phyloP scores from a whole-genome alignment of 2,888 invertebrate genomes.

The Empis stercorea region DNA sequence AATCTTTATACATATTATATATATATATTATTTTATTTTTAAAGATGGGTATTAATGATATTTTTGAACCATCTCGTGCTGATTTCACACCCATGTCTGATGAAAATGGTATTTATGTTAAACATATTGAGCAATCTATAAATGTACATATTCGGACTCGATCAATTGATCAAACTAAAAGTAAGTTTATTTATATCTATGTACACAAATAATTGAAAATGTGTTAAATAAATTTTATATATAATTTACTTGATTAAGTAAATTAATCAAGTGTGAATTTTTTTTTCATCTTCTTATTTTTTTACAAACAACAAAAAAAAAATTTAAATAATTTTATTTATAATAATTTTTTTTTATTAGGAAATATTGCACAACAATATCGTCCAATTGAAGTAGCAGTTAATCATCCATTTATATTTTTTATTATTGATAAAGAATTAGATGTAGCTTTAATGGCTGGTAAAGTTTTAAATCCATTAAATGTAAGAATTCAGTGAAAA shows the following conservation, averaged over 20 bases:
- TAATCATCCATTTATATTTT: constrained; percentile 73
- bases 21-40: constrained; percentile 19
- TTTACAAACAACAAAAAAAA: too few relatives aligned
- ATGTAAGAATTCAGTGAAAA: constrained; percentile 59
- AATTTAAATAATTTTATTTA: constrained; percentile 7
- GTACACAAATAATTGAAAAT: constrained; percentile 20
- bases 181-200: too few relatives aligned
- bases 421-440: constrained; percentile 69
- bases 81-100: constrained; percentile 70
- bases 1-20: background rate
- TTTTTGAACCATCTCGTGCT: constrained; percentile 67
- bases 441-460: constrained; percentile 71
- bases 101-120: constrained; percentile 63
- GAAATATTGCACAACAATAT: constrained; percentile 29
- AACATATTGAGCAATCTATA: constrained; percentile 73
- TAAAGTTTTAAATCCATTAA: constrained; percentile 69
- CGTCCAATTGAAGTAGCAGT: constrained; percentile 58
- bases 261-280: constrained; percentile 32
- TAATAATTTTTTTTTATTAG: constrained; percentile 24
- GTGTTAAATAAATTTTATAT: constrained; percentile 9
- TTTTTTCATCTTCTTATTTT: too few relatives aligned
- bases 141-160: constrained; percentile 72
- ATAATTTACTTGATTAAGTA: constrained; percentile 12
- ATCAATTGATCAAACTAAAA: constrained; percentile 35
- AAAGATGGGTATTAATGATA: constrained; percentile 62